Evolutionary conservation across 2,888 invertebrate species (phyloP).

Genomic region (Amphimallon solstitiale): DNA sequence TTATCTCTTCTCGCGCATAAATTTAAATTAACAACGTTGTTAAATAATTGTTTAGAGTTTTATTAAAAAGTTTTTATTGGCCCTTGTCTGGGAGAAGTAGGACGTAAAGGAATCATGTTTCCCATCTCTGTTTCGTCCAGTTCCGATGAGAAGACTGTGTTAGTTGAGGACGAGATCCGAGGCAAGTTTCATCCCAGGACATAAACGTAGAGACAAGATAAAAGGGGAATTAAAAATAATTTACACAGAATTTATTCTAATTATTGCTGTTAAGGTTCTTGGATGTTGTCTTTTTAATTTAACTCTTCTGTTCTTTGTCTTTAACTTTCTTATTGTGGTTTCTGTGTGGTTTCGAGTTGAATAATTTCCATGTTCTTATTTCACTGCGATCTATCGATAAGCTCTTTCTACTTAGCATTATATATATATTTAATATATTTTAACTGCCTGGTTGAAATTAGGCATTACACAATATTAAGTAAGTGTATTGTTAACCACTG

Average conservation of each 20-base stretch:
- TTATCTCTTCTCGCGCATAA: conserved; percentile 13
- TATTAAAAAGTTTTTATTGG: conserved; percentile 34
- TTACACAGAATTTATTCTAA: conserved; percentile 25
- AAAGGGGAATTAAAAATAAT: conserved; percentile 26
- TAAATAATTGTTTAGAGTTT: conserved; percentile 33
- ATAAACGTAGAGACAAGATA: conserved; percentile 15
- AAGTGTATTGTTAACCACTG: too few species aligned
- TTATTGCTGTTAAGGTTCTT: not conserved
- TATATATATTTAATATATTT: too few species aligned
- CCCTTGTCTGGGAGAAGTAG: not conserved
- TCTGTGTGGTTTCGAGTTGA: too few species aligned
- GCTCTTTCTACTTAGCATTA: too few species aligned
- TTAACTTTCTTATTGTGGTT: too few species aligned
- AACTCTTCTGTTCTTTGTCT: too few species aligned
- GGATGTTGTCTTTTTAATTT: not conserved
- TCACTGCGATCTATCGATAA: too few species aligned
- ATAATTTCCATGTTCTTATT: too few species aligned
- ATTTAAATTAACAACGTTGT: conserved; percentile 32
- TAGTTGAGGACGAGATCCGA: not conserved
- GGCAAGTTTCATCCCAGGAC: conserved; percentile 3
- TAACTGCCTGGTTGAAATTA: too few species aligned
- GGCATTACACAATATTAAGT: too few species aligned
- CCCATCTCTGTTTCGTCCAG: not conserved
- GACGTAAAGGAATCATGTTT: not conserved
- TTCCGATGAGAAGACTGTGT: not conserved